phyloP scores from a whole-genome alignment of 2,888 invertebrate genomes.

The Oligia fasciuncula region DNA sequence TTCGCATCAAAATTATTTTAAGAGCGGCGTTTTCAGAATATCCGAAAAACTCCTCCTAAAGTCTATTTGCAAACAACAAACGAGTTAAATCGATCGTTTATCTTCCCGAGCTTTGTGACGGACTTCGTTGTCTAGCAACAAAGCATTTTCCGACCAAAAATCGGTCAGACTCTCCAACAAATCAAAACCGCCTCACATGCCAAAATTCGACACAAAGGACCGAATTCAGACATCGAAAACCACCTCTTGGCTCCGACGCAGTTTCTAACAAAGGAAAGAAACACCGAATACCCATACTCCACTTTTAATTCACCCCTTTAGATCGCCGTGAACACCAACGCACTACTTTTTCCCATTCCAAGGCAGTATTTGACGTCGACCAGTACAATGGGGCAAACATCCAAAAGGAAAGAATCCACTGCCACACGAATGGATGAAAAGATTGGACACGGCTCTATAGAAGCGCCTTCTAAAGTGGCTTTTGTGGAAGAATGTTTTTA shows the following conservation, averaged over 20 bases:
- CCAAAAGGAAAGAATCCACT: constrained; percentile 69
- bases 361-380: constrained; percentile 73
- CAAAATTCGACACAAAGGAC: constrained; percentile 54
- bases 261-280: constrained; percentile 43
- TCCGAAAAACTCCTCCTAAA: constrained; percentile 3
- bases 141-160: constrained; percentile 39
- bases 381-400: constrained; percentile 75
- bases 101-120: constrained; percentile 34
- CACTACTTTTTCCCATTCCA: constrained; percentile 71
- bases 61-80: constrained; percentile 9
- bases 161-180: constrained; percentile 44
- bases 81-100: constrained; percentile 37
- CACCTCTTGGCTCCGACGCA: constrained; percentile 57
- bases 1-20: constrained; percentile 35
- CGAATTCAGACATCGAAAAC: constrained; percentile 48
- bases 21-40: constrained; percentile 20
- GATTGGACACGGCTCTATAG: constrained; percentile 64
- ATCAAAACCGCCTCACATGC: constrained; percentile 56
- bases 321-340: constrained; percentile 56
- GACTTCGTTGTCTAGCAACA: constrained; percentile 24
- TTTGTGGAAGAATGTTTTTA: constrained; percentile 60
- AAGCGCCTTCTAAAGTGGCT: constrained; percentile 59
- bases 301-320: constrained; percentile 62
- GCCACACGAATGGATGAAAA: constrained; percentile 53
- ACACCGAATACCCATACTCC: constrained; percentile 46